Evolutionary conservation across 2,797 vertebrate genomes (phyloP).

Genomic region (Acipenser oxyrinchus): DNA sequence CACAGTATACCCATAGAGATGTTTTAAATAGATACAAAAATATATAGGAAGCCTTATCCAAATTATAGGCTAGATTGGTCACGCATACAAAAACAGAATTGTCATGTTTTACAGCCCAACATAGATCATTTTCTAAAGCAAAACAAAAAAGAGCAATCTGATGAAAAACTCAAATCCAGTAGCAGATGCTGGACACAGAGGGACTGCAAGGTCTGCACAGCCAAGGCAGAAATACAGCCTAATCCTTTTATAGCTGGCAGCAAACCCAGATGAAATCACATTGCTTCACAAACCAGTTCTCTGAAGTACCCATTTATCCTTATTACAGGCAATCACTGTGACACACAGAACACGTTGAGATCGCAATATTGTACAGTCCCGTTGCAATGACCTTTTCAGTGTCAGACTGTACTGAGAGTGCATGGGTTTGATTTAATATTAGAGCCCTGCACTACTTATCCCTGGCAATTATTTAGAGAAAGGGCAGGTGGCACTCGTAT

Average conservation of each 20-base stretch:
- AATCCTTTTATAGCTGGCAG: neutral
- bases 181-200: neutral
- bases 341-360: neutral
- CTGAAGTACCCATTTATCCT: neutral
- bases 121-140: neutral
- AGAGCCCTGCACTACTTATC: neutral
- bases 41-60: neutral
- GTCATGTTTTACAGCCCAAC: neutral
- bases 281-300: neutral
- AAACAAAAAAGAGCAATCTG: neutral
- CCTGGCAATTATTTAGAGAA: neutral
- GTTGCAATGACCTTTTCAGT: neutral
- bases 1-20: neutral
- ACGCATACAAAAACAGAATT: neutral
- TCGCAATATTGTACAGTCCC: neutral
- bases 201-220: neutral
- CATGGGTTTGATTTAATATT: neutral
- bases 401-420: neutral
- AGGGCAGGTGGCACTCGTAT: neutral
- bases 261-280: neutral
- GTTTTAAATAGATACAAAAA: neutral
- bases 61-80: neutral
- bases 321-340: neutral
- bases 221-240: neutral
- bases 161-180: neutral